Percentiles rank a stretch among this genome's conserved stretches.
Evolutionary conservation across 2,797 vertebrate species (phyloP).

Genomic region (Gadopsis marmoratus): DNA sequence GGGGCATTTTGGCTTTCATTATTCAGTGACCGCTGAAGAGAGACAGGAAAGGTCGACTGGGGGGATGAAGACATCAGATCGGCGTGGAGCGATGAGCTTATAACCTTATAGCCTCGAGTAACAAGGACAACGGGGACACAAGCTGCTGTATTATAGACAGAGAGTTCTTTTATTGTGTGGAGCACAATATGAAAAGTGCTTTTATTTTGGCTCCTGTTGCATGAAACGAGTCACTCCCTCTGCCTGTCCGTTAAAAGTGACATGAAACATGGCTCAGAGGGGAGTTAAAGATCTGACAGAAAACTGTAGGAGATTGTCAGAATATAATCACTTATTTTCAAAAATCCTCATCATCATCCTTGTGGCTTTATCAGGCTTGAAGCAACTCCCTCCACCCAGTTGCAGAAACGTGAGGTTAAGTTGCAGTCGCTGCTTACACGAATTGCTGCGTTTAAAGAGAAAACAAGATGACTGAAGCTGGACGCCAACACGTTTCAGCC

Average conservation of each 20-base stretch:
- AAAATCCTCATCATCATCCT: neutral
- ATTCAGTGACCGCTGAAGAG: too few species aligned
- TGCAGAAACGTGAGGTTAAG: neutral
- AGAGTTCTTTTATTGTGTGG: neutral
- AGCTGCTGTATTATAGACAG: neutral
- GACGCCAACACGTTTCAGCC: constrained; percentile 3
- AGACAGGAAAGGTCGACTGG: too few species aligned
- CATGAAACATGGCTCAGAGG: neutral
- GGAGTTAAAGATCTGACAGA: neutral
- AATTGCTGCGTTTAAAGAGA: neutral
- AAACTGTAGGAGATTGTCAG: neutral
- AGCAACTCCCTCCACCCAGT: neutral
- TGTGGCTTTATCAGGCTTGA: neutral
- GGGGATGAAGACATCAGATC: too few species aligned
- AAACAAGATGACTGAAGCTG: neutral
- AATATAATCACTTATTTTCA: neutral
- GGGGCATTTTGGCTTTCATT: too few species aligned
- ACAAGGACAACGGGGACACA: neutral
- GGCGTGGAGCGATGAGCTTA: too few species aligned
- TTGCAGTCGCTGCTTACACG: neutral
- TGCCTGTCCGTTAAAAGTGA: too few species aligned
- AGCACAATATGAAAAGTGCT: constrained; percentile 3
- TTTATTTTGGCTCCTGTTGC: neutral
- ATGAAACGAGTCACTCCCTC: neutral
- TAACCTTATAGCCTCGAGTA: too few species aligned